Percentiles rank a stretch among this genome's conserved stretches.
Evolutionary conservation across 2,113 vertebrate genomes (phyloP).

Genomic region (Pangasianodon gigas): DNA sequence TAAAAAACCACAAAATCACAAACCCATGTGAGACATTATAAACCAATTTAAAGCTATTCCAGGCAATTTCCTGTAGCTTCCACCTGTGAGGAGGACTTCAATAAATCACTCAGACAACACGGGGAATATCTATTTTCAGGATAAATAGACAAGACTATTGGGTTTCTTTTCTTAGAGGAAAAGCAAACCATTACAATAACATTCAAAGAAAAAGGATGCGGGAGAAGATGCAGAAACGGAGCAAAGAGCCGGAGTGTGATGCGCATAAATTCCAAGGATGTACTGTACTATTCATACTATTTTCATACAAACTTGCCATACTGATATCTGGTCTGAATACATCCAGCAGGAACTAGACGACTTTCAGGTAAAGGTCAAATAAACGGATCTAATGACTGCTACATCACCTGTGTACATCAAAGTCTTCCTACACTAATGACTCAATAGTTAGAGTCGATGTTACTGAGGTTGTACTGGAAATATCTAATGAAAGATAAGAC

Average conservation of each 20-base stretch:
- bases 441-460: not conserved
- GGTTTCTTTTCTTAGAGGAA: conserved; percentile 64
- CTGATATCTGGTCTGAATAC: not conserved
- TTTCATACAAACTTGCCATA: not conserved
- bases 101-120: conserved; percentile 81
- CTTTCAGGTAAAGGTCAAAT: conserved; percentile 1
- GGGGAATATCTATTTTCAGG: conserved; percentile 78
- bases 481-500: not conserved
- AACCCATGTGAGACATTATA: conserved; percentile 78
- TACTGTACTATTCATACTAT: not conserved
- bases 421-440: not conserved
- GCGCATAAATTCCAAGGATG: conserved; percentile 11
- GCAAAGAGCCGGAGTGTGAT: not conserved
- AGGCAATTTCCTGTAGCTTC: conserved; percentile 81
- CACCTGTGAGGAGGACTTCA: conserved; percentile 78
- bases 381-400: not conserved
- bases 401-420: not conserved
- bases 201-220: conserved; percentile 62
- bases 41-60: conserved; percentile 82
- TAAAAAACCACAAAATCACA: conserved; percentile 53
- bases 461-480: not conserved
- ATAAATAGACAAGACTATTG: conserved; percentile 70
- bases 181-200: conserved; percentile 61
- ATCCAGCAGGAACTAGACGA: not conserved
- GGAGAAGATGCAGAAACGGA: conserved; percentile 53